phyloP scores from a whole-genome alignment of 2,888 invertebrate species.

The Chironomus tentans region DNA sequence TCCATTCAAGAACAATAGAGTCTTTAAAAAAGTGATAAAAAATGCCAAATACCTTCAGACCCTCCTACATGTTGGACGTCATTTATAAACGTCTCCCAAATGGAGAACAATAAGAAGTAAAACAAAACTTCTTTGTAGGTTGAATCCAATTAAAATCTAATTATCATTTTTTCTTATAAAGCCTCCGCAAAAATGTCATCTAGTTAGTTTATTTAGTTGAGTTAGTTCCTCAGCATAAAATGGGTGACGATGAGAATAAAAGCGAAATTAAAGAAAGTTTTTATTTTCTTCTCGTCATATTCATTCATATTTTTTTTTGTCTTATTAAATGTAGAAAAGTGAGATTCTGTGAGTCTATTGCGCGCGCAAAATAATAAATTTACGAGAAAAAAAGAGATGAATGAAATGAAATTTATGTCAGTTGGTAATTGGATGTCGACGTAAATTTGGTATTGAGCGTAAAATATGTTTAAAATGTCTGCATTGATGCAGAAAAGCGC shows the following conservation, averaged over 20 bases:
- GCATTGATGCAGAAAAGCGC: too few relatives aligned
- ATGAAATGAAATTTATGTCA: slow-evolving; percentile 11
- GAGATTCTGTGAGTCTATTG: background rate
- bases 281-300: too few relatives aligned
- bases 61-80: too few relatives aligned
- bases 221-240: background rate
- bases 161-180: background rate
- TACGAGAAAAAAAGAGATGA: background rate
- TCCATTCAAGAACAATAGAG: too few relatives aligned
- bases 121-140: background rate
- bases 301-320: too few relatives aligned
- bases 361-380: background rate
- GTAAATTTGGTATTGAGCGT: too few relatives aligned
- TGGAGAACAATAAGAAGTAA: background rate
- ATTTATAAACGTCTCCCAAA: background rate
- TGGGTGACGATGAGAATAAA: background rate
- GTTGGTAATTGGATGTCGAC: slow-evolving; percentile 11
- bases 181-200: too few relatives aligned
- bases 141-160: slow-evolving; percentile 9
- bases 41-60: too few relatives aligned
- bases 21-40: too few relatives aligned
- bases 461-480: too few relatives aligned
- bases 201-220: too few relatives aligned
- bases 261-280: background rate
- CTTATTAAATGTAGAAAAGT: background rate